Conservation (phyloP, 1,140 invertebrate genomes). For the Macrotrachela quadricornifera region DNA sequence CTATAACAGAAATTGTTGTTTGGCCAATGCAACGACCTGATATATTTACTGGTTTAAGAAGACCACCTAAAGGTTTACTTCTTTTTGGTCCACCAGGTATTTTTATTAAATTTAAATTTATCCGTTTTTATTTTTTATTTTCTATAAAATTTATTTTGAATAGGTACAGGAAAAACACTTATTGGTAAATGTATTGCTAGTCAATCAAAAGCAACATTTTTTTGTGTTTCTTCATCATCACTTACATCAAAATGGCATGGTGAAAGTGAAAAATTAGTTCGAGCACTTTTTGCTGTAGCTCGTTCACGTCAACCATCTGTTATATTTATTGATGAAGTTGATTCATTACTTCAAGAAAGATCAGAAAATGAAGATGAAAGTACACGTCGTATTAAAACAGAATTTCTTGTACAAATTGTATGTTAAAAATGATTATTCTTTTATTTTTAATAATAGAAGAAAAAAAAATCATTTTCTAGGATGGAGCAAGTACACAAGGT, state of each 20-base stretch:
- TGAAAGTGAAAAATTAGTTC: conserved; percentile 87
- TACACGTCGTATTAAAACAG: conserved; percentile 81
- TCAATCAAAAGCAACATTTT: conserved; percentile 82
- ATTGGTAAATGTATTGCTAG: conserved; percentile 52
- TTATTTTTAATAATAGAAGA: neutral
- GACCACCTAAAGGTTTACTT: conserved; percentile 74
- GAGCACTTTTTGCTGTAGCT: conserved; percentile 78
- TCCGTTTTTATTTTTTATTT: neutral
- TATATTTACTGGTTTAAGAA: conserved; percentile 68
- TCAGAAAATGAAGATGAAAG: conserved; percentile 81
- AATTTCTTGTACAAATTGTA: conserved; percentile 90
- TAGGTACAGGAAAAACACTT: conserved; percentile 4
- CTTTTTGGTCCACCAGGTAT: conserved; percentile 86
- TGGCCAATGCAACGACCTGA: conserved; percentile 66
- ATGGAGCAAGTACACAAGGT: conserved; percentile 28
- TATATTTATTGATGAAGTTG: conserved; percentile 79
- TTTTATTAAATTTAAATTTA: conserved; percentile 37
- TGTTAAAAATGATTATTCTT: neutral
- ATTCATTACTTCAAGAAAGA: conserved; percentile 71
- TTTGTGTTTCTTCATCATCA: conserved; percentile 83
- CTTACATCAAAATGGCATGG: conserved; percentile 92
- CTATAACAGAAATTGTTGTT: conserved; percentile 77
- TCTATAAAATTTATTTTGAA: neutral
- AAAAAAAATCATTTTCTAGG: conserved; percentile 18
- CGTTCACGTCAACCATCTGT: conserved; percentile 51